These are phyloP conservation scores for Larimichthys crocea DNA, from an alignment of 2,113 vertebrate genomes.

Conservation along the genomic window DNA sequence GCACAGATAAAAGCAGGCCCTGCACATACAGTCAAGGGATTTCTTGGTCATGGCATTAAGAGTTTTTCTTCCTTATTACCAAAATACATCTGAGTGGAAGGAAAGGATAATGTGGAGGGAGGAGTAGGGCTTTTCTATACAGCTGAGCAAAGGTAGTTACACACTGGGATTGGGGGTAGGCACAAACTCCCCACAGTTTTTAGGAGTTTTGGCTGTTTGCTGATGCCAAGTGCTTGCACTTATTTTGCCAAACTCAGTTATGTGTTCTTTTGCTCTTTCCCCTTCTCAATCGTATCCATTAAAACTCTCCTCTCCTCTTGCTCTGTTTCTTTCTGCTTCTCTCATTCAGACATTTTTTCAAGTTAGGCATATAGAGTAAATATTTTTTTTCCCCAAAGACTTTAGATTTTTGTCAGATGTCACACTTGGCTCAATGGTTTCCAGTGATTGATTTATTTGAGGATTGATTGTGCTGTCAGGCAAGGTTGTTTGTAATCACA, in stretches of 20 bases:
- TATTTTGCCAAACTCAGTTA: conserved; percentile 46
- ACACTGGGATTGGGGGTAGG: conserved; percentile 20
- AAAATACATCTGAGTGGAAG: conserved; percentile 23
- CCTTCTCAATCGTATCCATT: conserved; percentile 22
- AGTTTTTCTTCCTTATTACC: conserved; percentile 17
- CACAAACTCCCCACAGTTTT: conserved; percentile 50
- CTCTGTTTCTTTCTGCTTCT: conserved; percentile 4
- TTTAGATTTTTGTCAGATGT: background rate
- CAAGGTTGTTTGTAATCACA: background rate
- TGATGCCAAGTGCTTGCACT: conserved; percentile 41
- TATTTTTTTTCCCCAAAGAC: background rate
- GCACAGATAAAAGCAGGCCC: conserved; percentile 2
- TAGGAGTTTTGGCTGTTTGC: conserved; percentile 46
- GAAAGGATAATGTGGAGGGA: conserved; percentile 38
- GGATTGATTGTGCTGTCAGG: background rate
- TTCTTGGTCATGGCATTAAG: conserved; percentile 24
- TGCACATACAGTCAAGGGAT: background rate
- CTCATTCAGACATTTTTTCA: background rate
- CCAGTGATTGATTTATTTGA: background rate
- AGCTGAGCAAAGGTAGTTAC: conserved; percentile 66
- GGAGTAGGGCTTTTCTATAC: conserved; percentile 56
- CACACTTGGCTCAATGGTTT: background rate
- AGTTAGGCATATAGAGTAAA: background rate
- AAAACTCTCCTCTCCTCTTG: conserved; percentile 6
- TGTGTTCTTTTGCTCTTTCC: conserved; percentile 33